Conservation (phyloP, 2,888 invertebrate species). For the Platycnemis pennipes region DNA sequence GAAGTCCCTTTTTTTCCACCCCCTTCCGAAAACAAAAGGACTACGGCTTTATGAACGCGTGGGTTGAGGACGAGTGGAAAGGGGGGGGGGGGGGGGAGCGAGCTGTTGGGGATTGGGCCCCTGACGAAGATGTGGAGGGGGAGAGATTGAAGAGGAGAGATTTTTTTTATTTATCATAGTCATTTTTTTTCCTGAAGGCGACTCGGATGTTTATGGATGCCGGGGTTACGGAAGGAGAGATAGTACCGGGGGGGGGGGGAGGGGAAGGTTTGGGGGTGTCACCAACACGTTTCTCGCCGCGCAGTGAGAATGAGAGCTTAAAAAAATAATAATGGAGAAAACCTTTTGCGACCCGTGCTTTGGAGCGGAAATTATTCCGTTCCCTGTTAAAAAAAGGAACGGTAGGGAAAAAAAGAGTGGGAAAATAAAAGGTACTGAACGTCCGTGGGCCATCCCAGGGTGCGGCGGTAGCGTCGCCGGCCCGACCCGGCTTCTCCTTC, state of each 20-base stretch:
- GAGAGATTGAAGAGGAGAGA: background rate
- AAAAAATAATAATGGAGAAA: background rate
- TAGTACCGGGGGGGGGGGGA: background rate
- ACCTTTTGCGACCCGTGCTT: conserved; percentile 38
- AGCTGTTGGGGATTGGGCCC: background rate
- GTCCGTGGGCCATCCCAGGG: background rate
- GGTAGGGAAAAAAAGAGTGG: background rate
- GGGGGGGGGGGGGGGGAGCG: background rate
- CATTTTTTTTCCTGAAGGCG: background rate
- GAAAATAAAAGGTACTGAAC: background rate
- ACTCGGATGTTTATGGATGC: conserved; percentile 4
- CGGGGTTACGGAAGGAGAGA: background rate
- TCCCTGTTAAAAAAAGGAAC: background rate
- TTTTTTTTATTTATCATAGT: background rate
- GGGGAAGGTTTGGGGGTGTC: background rate
- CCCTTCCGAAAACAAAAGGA: background rate
- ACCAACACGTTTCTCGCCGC: conserved; percentile 3
- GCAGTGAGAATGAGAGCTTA: conserved; percentile 17
- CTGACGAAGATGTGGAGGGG: background rate
- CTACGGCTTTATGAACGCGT: background rate
- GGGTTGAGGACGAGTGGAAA: background rate
- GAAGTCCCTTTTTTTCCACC: background rate
- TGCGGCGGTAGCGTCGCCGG: background rate
- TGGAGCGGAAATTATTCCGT: conserved; percentile 61
- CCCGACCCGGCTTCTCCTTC: background rate